A percentile compares a stretch with the other conserved stretches of the same genome.
These are phyloP conservation scores for Poeciliopsis presidionis DNA, from an alignment of 2,797 vertebrate genomes.

Conservation along the genomic window DNA sequence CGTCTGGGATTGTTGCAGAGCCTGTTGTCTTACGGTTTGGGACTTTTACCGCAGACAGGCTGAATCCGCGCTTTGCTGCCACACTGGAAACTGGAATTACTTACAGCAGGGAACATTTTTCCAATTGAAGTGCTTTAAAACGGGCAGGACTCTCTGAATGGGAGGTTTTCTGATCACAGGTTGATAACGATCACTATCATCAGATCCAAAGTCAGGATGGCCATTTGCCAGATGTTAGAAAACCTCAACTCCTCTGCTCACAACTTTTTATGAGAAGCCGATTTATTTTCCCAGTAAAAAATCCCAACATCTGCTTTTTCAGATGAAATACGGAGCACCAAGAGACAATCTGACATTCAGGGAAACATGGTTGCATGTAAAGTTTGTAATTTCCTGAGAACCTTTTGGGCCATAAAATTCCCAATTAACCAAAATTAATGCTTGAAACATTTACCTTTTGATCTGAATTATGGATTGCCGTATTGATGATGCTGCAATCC, in stretches of 20 bases:
- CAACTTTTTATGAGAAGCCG: not conserved
- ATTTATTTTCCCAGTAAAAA: not conserved
- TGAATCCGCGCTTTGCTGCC: no score
- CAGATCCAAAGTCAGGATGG: not conserved
- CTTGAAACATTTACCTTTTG: not conserved
- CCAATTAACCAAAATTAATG: not conserved
- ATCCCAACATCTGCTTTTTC: not conserved
- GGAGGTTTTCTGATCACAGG: no score
- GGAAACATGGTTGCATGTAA: not conserved
- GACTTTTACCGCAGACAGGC: no score
- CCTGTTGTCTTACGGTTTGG: no score
- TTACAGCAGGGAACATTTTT: no score
- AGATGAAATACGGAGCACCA: not conserved
- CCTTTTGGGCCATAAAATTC: not conserved
- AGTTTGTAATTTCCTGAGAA: no score
- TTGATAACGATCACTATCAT: not conserved
- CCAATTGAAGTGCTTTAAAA: no score
- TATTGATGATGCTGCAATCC: not conserved
- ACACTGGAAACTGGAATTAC: no score
- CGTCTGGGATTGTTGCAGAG: no score
- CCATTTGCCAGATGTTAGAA: not conserved
- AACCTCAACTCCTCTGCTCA: not conserved
- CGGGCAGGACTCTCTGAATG: no score
- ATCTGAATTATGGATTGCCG: not conserved
- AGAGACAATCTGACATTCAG: not conserved